These are phyloP conservation scores for Montipora capitata DNA, from an alignment of 92 coral and sea anemone genomes.

Conservation along the genomic window DNA sequence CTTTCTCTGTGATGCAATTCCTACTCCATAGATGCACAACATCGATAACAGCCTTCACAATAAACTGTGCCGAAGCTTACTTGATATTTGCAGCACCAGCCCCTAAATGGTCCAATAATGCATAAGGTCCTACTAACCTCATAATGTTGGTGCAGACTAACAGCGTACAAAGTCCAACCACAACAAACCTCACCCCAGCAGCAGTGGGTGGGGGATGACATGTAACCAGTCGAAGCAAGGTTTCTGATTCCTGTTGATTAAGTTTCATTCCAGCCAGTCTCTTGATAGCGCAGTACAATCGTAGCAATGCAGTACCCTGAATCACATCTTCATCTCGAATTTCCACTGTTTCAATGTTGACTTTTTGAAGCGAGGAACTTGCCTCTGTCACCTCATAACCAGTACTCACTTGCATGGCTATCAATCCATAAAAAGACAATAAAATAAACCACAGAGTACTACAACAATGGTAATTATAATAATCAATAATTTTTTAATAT, in stretches of 20 bases:
- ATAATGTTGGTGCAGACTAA: slow-evolving; percentile 86
- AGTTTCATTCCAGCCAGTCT: slow-evolving; percentile 96
- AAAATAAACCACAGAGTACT: neutral
- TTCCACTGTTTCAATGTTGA: slow-evolving; percentile 66
- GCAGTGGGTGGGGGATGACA: slow-evolving; percentile 96
- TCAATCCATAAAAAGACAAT: neutral
- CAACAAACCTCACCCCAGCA: slow-evolving; percentile 94
- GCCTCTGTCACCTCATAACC: slow-evolving; percentile 93
- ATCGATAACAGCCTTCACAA: too few species aligned
- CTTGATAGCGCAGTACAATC: slow-evolving; percentile 94
- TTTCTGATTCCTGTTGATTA: slow-evolving; percentile 90
- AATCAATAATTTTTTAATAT: too few species aligned
- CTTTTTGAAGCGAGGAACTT: slow-evolving; percentile 50
- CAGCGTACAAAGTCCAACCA: slow-evolving; percentile 92
- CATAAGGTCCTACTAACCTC: slow-evolving; percentile 54
- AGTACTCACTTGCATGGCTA: slow-evolving; percentile 97
- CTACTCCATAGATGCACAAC: too few species aligned
- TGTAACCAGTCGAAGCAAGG: slow-evolving; percentile 86
- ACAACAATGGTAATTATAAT: neutral
- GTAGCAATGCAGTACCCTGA: slow-evolving; percentile 85
- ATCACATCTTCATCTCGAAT: slow-evolving; percentile 91
- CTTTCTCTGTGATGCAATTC: too few species aligned
- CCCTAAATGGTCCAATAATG: neutral
- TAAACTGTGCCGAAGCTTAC: too few species aligned
- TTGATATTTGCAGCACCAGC: too few species aligned